Evolutionary conservation across 2,888 invertebrate species (phyloP).

Genomic region (Macrosoma leucophasiata): DNA sequence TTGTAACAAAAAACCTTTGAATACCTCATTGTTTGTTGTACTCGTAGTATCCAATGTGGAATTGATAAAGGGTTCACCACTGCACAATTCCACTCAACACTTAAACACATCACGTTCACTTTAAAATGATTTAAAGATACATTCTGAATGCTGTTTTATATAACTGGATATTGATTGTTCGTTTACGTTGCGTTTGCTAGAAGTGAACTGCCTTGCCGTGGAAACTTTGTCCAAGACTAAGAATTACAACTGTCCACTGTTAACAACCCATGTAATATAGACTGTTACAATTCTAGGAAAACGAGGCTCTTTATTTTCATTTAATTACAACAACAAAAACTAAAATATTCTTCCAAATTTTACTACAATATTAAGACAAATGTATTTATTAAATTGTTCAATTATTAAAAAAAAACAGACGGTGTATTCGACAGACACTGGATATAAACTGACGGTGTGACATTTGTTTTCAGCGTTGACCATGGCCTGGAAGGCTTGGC

Average conservation of each 20-base stretch:
- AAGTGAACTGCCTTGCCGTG: too few species aligned
- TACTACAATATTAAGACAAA: too few species aligned
- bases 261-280: too few species aligned
- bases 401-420: background rate
- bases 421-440: constrained; percentile 28
- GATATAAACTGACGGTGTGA: constrained; percentile 43
- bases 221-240: too few species aligned
- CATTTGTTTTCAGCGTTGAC: constrained; percentile 31
- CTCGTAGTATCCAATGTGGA: constrained; percentile 62
- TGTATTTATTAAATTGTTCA: background rate
- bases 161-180: background rate
- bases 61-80: constrained; percentile 32
- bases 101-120: constrained; percentile 51
- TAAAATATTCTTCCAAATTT: too few species aligned
- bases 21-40: constrained; percentile 64
- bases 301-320: too few species aligned
- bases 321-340: too few species aligned
- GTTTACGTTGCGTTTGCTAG: constrained; percentile 2
- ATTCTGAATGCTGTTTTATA: too few species aligned
- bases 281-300: too few species aligned
- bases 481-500: constrained; percentile 39
- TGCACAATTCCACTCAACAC: constrained; percentile 35
- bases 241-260: too few species aligned
- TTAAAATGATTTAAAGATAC: too few species aligned
- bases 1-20: too few species aligned